Evolutionary conservation across 2,888 invertebrate species (phyloP).

Genomic region (Mallateleia sp.): DNA sequence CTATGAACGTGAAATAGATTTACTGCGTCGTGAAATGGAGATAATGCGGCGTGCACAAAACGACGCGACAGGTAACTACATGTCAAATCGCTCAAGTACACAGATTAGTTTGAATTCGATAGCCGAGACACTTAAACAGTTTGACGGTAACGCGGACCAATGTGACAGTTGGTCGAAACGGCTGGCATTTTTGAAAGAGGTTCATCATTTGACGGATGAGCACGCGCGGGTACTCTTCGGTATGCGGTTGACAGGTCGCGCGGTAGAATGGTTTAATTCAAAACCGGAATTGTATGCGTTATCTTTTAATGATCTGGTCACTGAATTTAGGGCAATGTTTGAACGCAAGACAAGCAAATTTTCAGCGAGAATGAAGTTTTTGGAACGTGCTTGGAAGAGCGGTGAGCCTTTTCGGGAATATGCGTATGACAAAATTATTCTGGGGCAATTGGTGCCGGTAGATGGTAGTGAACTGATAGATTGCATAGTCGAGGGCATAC

Average conservation of each 20-base stretch:
- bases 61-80: neutral
- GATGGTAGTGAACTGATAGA: neutral
- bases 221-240: neutral
- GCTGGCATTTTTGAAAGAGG: neutral
- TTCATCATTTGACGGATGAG: neutral
- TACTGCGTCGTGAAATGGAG: neutral
- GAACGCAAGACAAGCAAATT: neutral
- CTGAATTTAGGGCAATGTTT: neutral
- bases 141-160: neutral
- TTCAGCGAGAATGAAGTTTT: neutral
- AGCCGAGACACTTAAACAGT: neutral
- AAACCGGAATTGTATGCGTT: neutral
- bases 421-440: neutral
- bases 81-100: neutral
- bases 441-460: neutral
- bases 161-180: neutral
- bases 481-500: neutral
- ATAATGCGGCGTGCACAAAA: neutral
- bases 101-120: neutral
- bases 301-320: neutral
- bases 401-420: slow-evolving; percentile 5
- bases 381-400: neutral
- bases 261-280: neutral
- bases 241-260: neutral
- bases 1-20: neutral